Base-by-base conservation (phyloP, 2,113 vertebrate species). In the Nibea albiflora region DNA sequence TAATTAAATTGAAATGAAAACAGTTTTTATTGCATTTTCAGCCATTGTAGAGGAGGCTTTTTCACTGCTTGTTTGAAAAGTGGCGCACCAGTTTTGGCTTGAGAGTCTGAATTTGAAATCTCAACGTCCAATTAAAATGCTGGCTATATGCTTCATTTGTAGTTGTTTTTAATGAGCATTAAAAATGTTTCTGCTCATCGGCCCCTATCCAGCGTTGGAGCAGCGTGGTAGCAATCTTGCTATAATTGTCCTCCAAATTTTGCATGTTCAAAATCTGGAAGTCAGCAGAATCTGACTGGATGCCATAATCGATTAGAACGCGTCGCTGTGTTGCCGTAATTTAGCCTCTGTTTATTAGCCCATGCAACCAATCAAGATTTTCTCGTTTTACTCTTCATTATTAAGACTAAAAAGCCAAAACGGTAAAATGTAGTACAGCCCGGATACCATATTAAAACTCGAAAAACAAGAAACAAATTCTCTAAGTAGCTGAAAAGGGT, bases 1-100 rank as follows among this genome's bases (percentile, higher is more conserved):
- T 31, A 35, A 54, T 56, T 72, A 61, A 22, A 76, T 67, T 66
- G 0, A 62, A 72, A 58, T 66, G 24, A 47, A 78, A 61, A 50
- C 2, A 35, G 2, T n/a, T 62, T 56, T 72, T 53, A 46, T 64
- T 76, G n/a, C 42, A 26, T 61, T 79, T 73, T 75, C 42, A 28
- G 17, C 42, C 67, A 71, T 47, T 72, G 73, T 24, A 24, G 42
- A 76, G 81, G 71, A 58, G 56, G 46, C 56, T 78, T 65, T 60
- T 70, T 22, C 62, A 70, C 64, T 79, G 69, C 24, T 84, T 83
- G 20, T 72, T 72, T 62, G 4, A 35, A 50, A 61, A 71, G 46
- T 61, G 1, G 22, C 8, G 11, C 50, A 39, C 19, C 28, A 22
- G 0, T 67, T 74, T 61, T n/a, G 62, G 57, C 62, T 69, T 19